Evolutionary conservation across 2,888 invertebrate species (phyloP).

Genomic region (Drosophila differens): DNA sequence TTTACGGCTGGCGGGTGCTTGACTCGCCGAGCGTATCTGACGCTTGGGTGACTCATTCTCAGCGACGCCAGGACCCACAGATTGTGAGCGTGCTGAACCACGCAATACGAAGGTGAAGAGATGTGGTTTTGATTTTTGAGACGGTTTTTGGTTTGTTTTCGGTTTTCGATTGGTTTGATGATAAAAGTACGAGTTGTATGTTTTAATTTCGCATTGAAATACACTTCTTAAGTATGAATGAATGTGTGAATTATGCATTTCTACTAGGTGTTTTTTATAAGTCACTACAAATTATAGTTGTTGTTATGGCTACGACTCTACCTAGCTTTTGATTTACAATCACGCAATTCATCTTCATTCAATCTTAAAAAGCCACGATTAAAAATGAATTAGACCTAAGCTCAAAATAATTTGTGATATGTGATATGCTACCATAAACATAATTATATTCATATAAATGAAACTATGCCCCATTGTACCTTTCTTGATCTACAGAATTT

Average conservation of each 20-base stretch:
- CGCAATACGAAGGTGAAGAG: conserved; percentile 49
- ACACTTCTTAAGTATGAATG: conserved; percentile 27
- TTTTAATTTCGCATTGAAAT: conserved; percentile 60
- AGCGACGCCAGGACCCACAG: conserved; percentile 88
- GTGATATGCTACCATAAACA: background rate
- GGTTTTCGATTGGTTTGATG: conserved; percentile 63
- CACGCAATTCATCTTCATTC: background rate
- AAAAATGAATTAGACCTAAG: background rate
- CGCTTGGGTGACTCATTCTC: conserved; percentile 92
- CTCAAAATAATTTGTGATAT: background rate
- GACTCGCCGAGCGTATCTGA: conserved; percentile 87
- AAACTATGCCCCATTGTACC: background rate
- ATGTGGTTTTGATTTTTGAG: conserved; percentile 49
- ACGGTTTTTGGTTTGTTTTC: conserved; percentile 27
- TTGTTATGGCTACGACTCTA: background rate
- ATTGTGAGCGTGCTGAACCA: conserved; percentile 88
- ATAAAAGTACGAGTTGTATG: conserved; percentile 70
- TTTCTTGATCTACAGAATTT: background rate
- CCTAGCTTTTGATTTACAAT: conserved; percentile 19
- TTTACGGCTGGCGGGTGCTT: conserved; percentile 86
- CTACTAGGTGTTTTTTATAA: conserved; percentile 21
- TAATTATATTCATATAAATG: background rate
- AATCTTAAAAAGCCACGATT: background rate
- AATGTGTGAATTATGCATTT: conserved; percentile 25
- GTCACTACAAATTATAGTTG: conserved; percentile 38